Evolutionary conservation across 2,888 invertebrate species (phyloP).

Genomic region (Philopedon plagiatum): DNA sequence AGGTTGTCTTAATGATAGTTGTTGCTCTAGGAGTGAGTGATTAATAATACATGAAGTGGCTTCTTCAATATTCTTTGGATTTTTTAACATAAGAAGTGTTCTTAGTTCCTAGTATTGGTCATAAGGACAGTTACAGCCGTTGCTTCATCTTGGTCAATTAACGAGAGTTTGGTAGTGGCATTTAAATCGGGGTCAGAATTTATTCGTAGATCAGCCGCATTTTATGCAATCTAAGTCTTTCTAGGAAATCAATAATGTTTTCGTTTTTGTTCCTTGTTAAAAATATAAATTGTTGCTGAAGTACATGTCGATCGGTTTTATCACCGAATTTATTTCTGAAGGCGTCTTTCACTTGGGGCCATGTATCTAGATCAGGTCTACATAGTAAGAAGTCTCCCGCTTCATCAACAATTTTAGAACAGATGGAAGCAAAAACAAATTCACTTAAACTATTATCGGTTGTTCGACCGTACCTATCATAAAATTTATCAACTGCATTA

Average conservation of each 20-base stretch:
- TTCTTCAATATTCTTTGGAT: slow-evolving; percentile 1
- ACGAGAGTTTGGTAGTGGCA: not conserved
- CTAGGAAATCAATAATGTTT: slow-evolving; percentile 25
- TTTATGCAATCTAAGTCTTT: slow-evolving; percentile 27
- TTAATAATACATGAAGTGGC: not conserved
- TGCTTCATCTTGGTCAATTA: slow-evolving; percentile 13
- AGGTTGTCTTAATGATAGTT: not conserved
- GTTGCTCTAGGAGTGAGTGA: slow-evolving; percentile 16
- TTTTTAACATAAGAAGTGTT: slow-evolving; percentile 19
- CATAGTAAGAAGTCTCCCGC: slow-evolving; percentile 35
- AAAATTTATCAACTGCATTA: slow-evolving; percentile 30
- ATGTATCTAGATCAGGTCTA: slow-evolving; percentile 34
- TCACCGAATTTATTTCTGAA: slow-evolving; percentile 17
- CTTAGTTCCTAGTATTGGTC: slow-evolving; percentile 1
- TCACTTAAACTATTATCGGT: too few species aligned
- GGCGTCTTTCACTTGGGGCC: slow-evolving; percentile 23
- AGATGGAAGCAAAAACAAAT: too few species aligned
- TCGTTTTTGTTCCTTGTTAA: slow-evolving; percentile 22
- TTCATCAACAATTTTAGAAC: slow-evolving; percentile 37
- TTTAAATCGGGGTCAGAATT: not conserved
- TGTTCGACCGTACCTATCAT: slow-evolving; percentile 21
- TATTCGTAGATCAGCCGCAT: slow-evolving; percentile 19
- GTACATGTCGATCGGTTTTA: slow-evolving; percentile 24
- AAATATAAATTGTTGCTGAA: slow-evolving; percentile 31
- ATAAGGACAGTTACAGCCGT: slow-evolving; percentile 13